Percentiles rank a stretch among this genome's conserved stretches.
Conservation (phyloP, 2,888 invertebrate species). For the Catonia carolina region DNA sequence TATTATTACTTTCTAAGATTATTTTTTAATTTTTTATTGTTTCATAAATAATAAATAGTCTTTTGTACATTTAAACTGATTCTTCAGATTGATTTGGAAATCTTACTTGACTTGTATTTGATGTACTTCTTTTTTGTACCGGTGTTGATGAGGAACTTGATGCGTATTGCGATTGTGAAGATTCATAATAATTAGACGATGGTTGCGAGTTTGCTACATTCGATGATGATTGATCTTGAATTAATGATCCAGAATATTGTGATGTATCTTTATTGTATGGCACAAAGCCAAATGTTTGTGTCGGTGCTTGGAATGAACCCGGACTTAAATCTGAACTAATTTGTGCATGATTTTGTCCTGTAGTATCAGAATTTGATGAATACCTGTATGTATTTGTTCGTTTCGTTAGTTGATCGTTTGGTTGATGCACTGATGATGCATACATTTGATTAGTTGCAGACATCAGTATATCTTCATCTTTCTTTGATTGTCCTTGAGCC, state of each 20-base stretch:
- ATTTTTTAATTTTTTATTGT: too few relatives aligned
- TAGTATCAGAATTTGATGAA: too few relatives aligned
- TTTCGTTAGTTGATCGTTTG: too few relatives aligned
- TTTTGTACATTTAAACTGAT: background rate
- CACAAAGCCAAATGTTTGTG: slow-evolving; percentile 33
- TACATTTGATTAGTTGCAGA: slow-evolving; percentile 19
- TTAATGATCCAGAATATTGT: slow-evolving; percentile 19
- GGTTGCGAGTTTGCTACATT: background rate
- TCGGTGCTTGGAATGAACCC: slow-evolving; percentile 30
- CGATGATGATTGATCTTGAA: slow-evolving; percentile 7
- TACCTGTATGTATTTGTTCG: too few relatives aligned
- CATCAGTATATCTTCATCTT: slow-evolving; percentile 20
- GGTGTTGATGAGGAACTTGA: slow-evolving; percentile 7
- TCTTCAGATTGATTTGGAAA: slow-evolving; percentile 3
- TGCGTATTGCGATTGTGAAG: slow-evolving; percentile 5
- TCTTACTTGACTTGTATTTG: background rate
- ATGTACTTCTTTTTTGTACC: background rate
- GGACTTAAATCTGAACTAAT: background rate
- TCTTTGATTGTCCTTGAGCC: background rate
- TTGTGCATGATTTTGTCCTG: too few relatives aligned
- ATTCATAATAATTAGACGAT: slow-evolving; percentile 17
- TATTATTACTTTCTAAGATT: too few relatives aligned
- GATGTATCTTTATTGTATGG: slow-evolving; percentile 25
- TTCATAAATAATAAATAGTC: too few relatives aligned
- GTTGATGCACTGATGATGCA: background rate